Conservation (phyloP, 2,888 invertebrate species). For the Apocheima hispidaria region DNA sequence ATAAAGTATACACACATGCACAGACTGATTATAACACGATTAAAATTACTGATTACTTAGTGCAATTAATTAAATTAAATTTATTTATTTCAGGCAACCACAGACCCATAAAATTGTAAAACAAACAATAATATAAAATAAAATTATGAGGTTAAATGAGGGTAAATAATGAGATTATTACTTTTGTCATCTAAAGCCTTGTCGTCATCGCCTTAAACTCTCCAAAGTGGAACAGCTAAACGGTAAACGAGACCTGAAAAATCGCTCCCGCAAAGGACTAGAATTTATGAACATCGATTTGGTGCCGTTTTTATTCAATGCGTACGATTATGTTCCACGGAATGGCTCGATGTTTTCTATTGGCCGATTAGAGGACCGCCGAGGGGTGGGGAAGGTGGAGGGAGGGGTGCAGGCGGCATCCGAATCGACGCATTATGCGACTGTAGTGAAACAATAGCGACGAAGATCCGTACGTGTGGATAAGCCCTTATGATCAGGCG, state of each 20-base stretch:
- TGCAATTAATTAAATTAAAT: too few relatives aligned
- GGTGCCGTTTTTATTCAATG: constrained; percentile 55
- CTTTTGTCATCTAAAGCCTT: too few relatives aligned
- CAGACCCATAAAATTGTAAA: too few relatives aligned
- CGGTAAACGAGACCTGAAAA: constrained; percentile 8
- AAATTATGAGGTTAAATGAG: too few relatives aligned
- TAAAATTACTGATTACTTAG: too few relatives aligned
- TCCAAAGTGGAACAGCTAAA: not conserved
- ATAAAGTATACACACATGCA: too few relatives aligned
- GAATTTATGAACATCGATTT: constrained; percentile 54
- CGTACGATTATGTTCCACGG: constrained; percentile 54
- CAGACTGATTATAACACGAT: too few relatives aligned
- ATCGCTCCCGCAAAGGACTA: constrained; percentile 40
- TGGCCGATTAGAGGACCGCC: constrained; percentile 43
- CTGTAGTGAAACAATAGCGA: constrained; percentile 46
- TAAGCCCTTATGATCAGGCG: constrained; percentile 37
- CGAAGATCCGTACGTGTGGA: constrained; percentile 39
- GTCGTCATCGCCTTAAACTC: too few relatives aligned
- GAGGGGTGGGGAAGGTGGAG: constrained; percentile 21
- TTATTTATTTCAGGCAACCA: too few relatives aligned
- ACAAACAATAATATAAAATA: too few relatives aligned
- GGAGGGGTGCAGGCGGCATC: constrained; percentile 40
- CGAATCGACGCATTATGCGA: constrained; percentile 51
- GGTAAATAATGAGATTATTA: too few relatives aligned
- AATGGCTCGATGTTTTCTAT: constrained; percentile 52